A percentile compares a stretch with the other conserved stretches of the same genome.
These are phyloP conservation scores for Torymus texanus DNA, from an alignment of 2,888 invertebrate genomes.

Conservation along the genomic window DNA sequence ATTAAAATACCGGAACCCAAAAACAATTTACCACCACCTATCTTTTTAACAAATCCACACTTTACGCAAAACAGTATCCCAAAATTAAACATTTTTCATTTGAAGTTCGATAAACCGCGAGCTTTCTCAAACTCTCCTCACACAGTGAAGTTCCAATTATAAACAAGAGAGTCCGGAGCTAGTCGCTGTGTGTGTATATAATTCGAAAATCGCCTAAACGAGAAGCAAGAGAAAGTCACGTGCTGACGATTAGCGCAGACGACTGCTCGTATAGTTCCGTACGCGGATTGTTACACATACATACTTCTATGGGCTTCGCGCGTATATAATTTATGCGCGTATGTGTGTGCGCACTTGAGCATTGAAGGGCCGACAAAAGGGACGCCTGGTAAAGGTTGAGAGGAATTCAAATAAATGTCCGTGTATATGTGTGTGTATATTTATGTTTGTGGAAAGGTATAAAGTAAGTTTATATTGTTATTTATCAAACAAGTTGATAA, in stretches of 20 bases:
- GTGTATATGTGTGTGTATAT: too few species aligned
- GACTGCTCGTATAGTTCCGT: constrained; percentile 57
- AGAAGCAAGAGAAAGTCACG: constrained; percentile 62
- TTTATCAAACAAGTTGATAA: too few species aligned
- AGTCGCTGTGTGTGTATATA: background rate
- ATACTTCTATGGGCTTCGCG: constrained; percentile 19
- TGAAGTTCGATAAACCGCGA: background rate
- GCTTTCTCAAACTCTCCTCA: background rate
- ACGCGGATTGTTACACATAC: background rate
- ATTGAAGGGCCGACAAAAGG: background rate
- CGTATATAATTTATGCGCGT: constrained; percentile 32
- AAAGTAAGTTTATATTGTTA: too few species aligned
- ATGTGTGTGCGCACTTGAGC: background rate
- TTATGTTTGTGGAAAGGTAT: too few species aligned
- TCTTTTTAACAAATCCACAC: too few species aligned
- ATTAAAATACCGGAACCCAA: too few species aligned
- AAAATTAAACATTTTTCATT: too few species aligned
- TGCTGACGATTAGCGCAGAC: constrained; percentile 59
- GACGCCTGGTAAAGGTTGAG: too few species aligned
- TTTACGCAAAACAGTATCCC: too few species aligned
- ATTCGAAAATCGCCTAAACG: constrained; percentile 46
- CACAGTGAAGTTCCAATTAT: constrained; percentile 10
- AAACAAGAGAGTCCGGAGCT: background rate
- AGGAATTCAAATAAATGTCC: too few species aligned
- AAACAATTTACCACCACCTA: too few species aligned